These are phyloP conservation scores for Eupithecia vulgata DNA, from an alignment of 2,888 invertebrate species.

Conservation along the genomic window DNA sequence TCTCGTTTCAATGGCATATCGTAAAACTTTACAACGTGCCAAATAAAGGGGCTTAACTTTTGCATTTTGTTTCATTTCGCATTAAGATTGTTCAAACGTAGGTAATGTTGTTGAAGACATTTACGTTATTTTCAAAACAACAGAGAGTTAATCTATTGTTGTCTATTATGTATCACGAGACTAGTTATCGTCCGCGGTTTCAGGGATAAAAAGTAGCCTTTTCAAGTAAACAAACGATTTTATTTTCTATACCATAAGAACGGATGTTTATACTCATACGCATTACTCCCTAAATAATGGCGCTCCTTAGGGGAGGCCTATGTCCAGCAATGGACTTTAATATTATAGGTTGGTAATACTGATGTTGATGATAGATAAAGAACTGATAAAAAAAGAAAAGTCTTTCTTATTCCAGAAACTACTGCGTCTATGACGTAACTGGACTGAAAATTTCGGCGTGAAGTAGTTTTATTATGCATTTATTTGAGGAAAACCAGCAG, in stretches of 20 bases:
- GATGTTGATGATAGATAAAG: no score
- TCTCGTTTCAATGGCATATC: conserved; percentile 68
- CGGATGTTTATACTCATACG: neutral
- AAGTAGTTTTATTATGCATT: neutral
- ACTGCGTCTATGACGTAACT: no score
- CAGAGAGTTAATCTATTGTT: neutral
- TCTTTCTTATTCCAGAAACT: no score
- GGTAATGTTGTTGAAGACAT: conserved; percentile 37
- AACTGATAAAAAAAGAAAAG: no score
- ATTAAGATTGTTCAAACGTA: conserved; percentile 67
- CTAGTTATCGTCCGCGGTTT: neutral
- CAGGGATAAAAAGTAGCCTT: neutral
- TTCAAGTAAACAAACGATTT: neutral
- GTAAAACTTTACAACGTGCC: conserved; percentile 82
- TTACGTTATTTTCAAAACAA: neutral
- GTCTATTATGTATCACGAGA: neutral
- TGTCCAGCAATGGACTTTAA: no score
- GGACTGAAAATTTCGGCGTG: neutral
- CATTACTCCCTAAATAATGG: no score
- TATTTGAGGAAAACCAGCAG: no score
- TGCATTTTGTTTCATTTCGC: conserved; percentile 66
- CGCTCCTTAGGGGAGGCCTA: no score
- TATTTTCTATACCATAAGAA: neutral
- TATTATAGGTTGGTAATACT: no score
- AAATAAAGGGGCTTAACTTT: conserved; percentile 81